Evolutionary conservation across 2,113 vertebrate species (phyloP).

Genomic region (Leucosticte australis): DNA sequence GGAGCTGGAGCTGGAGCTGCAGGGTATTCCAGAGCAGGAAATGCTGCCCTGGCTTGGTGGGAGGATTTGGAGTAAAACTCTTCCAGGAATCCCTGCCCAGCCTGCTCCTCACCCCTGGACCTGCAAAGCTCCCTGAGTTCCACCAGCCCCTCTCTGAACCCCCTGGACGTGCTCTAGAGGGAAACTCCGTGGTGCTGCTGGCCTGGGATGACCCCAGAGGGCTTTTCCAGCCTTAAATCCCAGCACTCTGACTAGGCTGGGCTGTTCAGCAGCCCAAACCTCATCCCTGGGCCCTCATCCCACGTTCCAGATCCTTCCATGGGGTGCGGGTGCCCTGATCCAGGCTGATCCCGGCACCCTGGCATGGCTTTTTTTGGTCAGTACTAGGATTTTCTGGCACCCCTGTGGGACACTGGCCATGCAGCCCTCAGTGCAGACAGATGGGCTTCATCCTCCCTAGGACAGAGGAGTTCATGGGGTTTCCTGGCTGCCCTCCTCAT

Average conservation of each 20-base stretch:
- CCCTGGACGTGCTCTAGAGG: fast-evolving
- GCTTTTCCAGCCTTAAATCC: background rate
- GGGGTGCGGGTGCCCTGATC: too few relatives aligned
- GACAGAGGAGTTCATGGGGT: background rate
- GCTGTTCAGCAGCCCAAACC: background rate
- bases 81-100: background rate
- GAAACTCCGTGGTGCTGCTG: background rate
- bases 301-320: fast-evolving
- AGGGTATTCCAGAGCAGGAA: background rate
- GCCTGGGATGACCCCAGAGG: background rate
- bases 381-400: too few relatives aligned
- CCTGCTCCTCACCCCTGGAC: fast-evolving
- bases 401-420: too few relatives aligned
- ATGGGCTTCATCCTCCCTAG: background rate
- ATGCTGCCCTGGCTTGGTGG: background rate
- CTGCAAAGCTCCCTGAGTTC: background rate
- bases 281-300: background rate
- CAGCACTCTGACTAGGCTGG: fast-evolving
- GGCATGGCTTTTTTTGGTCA: background rate
- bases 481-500: background rate
- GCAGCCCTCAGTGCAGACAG: background rate
- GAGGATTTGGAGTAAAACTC: background rate
- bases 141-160: fast-evolving
- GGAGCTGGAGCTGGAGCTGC: background rate
- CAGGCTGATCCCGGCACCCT: too few relatives aligned